phyloP scores from a whole-genome alignment of 2,113 vertebrate genomes.

The Microcebus lehilahytsara region DNA sequence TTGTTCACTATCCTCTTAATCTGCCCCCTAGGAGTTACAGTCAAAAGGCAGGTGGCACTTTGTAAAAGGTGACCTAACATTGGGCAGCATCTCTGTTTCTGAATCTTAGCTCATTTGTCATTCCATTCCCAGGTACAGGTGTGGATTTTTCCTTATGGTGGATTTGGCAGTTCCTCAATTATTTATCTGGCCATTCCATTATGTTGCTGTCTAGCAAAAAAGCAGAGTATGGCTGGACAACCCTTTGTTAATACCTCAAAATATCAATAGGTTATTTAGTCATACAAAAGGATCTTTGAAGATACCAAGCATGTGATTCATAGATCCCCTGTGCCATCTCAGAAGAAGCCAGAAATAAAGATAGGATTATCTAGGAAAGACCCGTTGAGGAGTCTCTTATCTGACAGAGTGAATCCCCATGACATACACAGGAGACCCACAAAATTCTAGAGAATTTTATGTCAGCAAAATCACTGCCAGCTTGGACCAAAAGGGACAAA shows the following conservation, averaged over 20 bases:
- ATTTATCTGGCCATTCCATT: not conserved
- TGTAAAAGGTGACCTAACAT: not conserved
- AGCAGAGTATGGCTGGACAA: not conserved
- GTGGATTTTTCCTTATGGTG: not conserved
- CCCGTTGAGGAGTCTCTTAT: not conserved
- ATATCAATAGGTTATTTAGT: not conserved
- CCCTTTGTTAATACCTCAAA: not conserved
- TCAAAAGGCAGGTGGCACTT: not conserved
- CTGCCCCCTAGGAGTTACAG: not conserved
- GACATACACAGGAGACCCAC: not conserved
- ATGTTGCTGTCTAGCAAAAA: not conserved
- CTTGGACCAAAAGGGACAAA: not conserved
- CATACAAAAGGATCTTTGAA: not conserved
- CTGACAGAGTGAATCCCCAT: not conserved
- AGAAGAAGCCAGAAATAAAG: not conserved
- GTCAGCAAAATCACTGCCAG: not conserved
- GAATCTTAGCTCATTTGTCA: not conserved
- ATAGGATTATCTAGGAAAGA: not conserved
- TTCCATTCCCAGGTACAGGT: not conserved
- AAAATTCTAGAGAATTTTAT: not conserved
- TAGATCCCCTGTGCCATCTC: not conserved
- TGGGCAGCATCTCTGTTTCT: not conserved
- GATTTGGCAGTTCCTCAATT: not conserved
- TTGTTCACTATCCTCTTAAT: not conserved
- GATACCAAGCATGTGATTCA: not conserved